Conservation (phyloP, 2,888 invertebrate species). For the Dendrolimus houi region DNA sequence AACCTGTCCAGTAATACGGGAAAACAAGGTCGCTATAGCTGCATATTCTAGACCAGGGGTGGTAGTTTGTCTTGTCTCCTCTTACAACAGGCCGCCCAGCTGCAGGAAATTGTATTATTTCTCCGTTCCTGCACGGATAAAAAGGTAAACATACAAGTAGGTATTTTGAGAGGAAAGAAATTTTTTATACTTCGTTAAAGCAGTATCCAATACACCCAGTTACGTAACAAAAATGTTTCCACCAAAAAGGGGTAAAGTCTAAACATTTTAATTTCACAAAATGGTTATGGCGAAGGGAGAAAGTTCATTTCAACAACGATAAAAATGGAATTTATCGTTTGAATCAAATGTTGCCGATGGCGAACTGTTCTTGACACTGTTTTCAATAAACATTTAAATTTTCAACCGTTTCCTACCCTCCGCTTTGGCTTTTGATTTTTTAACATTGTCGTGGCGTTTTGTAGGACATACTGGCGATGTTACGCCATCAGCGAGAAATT, state of each 20-base stretch:
- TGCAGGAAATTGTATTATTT: no score
- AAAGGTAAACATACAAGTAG: no score
- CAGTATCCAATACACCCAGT: neutral
- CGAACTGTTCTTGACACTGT: neutral
- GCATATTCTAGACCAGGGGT: no score
- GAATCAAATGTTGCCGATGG: neutral
- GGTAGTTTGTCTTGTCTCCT: no score
- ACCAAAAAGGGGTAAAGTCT: neutral
- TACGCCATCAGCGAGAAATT: neutral
- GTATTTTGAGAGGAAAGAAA: no score
- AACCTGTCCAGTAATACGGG: no score
- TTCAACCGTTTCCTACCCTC: neutral
- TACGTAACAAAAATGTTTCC: neutral
- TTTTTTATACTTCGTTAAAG: neutral
- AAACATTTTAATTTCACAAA: neutral
- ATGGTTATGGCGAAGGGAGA: neutral
- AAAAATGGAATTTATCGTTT: neutral
- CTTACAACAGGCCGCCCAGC: no score
- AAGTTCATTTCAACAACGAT: neutral
- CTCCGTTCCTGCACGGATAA: no score
- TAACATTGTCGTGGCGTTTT: no score
- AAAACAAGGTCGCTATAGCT: no score
- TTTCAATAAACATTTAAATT: neutral
- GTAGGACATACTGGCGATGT: no score
- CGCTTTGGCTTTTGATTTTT: no score